Percentiles rank a stretch among this genome's conserved stretches.
These are phyloP conservation scores for Pao palembangensis DNA, from an alignment of 2,113 vertebrate genomes.

Conservation along the genomic window DNA sequence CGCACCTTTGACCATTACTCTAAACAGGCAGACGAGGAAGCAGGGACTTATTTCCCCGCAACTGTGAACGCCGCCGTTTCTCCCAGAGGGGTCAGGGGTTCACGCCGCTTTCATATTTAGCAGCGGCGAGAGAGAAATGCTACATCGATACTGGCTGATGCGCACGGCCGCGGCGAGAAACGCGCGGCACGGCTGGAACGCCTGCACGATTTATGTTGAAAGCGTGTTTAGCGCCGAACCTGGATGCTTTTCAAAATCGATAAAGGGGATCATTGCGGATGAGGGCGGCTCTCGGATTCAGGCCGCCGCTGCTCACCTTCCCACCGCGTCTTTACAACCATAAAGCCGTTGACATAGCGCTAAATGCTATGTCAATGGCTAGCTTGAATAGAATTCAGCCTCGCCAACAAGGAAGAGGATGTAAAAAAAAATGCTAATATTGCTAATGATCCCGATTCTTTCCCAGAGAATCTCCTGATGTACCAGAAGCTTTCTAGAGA, in stretches of 20 bases:
- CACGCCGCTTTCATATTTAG: conserved; percentile 58
- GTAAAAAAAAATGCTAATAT: too few relatives aligned
- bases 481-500: too few relatives aligned
- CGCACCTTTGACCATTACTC: conserved; percentile 66
- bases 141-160: conserved; percentile 51
- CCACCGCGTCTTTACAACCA: too few relatives aligned
- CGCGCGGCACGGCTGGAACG: conserved; percentile 2
- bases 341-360: too few relatives aligned
- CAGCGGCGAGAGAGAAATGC: conserved; percentile 57
- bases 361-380: too few relatives aligned
- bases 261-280: background rate
- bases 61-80: conserved; percentile 46
- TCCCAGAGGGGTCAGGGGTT: conserved; percentile 64
- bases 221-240: background rate
- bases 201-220: background rate
- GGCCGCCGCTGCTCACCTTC: too few relatives aligned
- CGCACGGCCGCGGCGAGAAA: conserved; percentile 16
- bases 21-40: conserved; percentile 57
- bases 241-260: background rate
- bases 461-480: too few relatives aligned
- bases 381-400: too few relatives aligned
- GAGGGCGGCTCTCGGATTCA: background rate
- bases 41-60: conserved; percentile 52
- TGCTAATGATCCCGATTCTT: too few relatives aligned
- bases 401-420: too few relatives aligned